Evolutionary conservation across 2,113 vertebrate species (phyloP).

Genomic region (Gnathonemus longibarbis): DNA sequence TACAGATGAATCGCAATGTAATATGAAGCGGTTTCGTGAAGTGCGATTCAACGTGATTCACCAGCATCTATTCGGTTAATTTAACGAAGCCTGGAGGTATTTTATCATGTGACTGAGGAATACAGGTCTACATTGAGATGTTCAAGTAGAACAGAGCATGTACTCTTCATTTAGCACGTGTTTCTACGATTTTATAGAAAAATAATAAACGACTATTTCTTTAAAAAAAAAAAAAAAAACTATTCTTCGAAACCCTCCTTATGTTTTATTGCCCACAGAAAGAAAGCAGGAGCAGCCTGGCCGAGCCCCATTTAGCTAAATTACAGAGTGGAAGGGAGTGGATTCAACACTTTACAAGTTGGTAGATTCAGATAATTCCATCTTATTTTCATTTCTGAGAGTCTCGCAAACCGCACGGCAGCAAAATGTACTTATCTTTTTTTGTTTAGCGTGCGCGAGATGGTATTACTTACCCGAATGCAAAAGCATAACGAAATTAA

Average conservation of each 20-base stretch:
- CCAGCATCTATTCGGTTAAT: not conserved
- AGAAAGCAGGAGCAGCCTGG: conserved; percentile 32
- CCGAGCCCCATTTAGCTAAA: conserved; percentile 55
- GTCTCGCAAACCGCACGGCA: conserved; percentile 37
- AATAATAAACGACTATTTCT: conserved; percentile 32
- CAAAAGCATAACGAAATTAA: conserved; percentile 10
- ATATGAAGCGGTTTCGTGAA: not conserved
- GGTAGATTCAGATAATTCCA: conserved; percentile 48
- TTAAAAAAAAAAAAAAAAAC: conserved; percentile 28
- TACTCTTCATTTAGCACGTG: not conserved
- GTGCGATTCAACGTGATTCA: not conserved
- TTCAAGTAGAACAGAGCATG: not conserved
- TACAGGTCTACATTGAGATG: not conserved
- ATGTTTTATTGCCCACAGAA: conserved; percentile 41
- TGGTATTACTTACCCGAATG: conserved; percentile 31
- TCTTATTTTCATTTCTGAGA: conserved; percentile 46
- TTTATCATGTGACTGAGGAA: not conserved
- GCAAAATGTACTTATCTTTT: conserved; percentile 34
- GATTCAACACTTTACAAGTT: conserved; percentile 50
- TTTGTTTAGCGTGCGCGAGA: conserved; percentile 34
- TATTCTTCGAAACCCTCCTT: conserved; percentile 45
- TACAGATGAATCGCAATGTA: not conserved
- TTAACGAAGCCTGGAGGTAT: not conserved
- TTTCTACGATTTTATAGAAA: not conserved
- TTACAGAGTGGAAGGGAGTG: conserved; percentile 57